Evolutionary conservation across 2,888 invertebrate genomes (phyloP).

Genomic region (Nomada goodeniana): DNA sequence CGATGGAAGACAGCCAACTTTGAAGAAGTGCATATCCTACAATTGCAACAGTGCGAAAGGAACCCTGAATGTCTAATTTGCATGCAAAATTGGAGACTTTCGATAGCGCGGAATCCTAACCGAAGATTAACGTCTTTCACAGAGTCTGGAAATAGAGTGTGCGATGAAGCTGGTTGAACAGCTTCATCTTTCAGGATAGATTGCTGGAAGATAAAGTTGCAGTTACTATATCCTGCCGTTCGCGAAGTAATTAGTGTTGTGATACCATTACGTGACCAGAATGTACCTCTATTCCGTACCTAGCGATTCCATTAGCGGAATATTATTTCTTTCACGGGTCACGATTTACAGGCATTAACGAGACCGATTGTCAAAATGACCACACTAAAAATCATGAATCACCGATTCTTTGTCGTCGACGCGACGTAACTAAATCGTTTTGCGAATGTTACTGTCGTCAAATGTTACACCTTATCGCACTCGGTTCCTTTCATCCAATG

Average conservation of each 20-base stretch:
- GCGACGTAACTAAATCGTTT: not conserved
- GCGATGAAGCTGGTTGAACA: constrained; percentile 25
- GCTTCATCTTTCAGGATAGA: constrained; percentile 45
- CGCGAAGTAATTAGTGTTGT: constrained; percentile 24
- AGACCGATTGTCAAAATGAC: not conserved
- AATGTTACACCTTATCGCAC: not conserved
- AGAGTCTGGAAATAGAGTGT: constrained; percentile 14
- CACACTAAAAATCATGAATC: constrained; percentile 10
- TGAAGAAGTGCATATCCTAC: not conserved
- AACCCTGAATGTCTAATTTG: constrained; percentile 1
- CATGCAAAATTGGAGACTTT: constrained; percentile 30
- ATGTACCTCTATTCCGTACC: constrained; percentile 15
- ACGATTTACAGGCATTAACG: not conserved
- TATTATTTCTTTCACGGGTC: not conserved
- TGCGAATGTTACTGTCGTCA: not conserved
- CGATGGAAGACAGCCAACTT: not conserved
- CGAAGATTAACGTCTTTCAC: constrained; percentile 22
- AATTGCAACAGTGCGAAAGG: not conserved
- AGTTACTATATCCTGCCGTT: constrained; percentile 5
- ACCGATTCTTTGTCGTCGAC: not conserved
- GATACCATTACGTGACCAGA: constrained; percentile 19
- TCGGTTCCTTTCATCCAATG: not conserved
- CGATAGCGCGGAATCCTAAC: constrained; percentile 16
- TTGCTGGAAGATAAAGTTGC: constrained; percentile 34
- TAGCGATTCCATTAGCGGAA: not conserved